Evolutionary conservation across 2,797 vertebrate species (phyloP).

Genomic region (Gephyroberyx darwinii): DNA sequence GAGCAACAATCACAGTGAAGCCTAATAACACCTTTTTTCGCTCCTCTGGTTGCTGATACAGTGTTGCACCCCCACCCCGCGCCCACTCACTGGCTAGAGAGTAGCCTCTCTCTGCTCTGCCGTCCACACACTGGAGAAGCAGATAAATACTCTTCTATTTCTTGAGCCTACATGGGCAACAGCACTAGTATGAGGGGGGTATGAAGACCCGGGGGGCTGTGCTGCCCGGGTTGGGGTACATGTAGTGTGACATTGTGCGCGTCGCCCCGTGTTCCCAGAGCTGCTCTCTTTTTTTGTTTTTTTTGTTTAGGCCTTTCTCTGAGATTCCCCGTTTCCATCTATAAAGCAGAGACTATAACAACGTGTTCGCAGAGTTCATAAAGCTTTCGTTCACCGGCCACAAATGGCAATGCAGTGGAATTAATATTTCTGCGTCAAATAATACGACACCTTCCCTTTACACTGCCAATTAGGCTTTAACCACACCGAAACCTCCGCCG

Average conservation of each 20-base stretch:
- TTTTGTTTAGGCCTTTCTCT: background rate
- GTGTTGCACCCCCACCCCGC: constrained; percentile 67
- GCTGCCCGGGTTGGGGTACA: constrained; percentile 27
- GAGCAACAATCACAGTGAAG: constrained; percentile 24
- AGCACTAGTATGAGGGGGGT: no score
- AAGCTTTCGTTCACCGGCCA: constrained; percentile 24
- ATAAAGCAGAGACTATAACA: background rate
- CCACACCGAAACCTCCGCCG: constrained; percentile 35
- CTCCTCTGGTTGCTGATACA: constrained; percentile 51
- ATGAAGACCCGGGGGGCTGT: constrained; percentile 26
- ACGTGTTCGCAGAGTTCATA: background rate
- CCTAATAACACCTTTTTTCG: constrained; percentile 38
- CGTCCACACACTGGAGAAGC: constrained; percentile 44
- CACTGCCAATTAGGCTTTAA: constrained; percentile 43
- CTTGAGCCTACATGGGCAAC: no score
- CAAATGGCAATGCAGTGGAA: constrained; percentile 49
- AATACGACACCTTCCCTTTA: constrained; percentile 31
- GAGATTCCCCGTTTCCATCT: no score
- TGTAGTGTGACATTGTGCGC: constrained; percentile 8
- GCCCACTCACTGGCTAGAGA: constrained; percentile 64
- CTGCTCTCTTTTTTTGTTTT: no score
- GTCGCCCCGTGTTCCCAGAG: background rate
- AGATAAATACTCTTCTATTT: constrained; percentile 44
- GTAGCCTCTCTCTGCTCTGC: constrained; percentile 45
- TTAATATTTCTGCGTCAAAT: constrained; percentile 68